A percentile compares a stretch with the other conserved stretches of the same genome.
Evolutionary conservation across 2,113 vertebrate species (phyloP).

Genomic region (Potamarius usumacintae): DNA sequence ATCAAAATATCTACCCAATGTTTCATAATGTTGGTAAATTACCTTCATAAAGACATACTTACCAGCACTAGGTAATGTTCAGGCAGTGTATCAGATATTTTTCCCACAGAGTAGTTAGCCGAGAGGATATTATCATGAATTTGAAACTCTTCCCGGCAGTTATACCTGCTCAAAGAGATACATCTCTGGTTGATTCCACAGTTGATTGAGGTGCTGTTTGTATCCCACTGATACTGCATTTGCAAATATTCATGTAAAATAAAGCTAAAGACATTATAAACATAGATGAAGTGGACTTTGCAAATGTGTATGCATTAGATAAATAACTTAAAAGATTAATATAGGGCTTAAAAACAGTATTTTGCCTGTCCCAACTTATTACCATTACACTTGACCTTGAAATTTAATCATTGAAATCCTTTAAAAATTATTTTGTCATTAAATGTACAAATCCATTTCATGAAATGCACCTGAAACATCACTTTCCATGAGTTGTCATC

Average conservation of each 20-base stretch:
- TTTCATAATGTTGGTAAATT: neutral
- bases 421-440: neutral
- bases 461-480: neutral
- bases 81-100: slow-evolving; percentile 76
- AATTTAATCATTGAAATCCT: neutral
- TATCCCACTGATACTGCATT: neutral
- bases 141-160: slow-evolving; percentile 87
- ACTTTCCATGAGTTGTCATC: neutral
- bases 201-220: neutral
- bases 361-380: neutral
- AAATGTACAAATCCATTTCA: neutral
- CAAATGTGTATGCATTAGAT: neutral
- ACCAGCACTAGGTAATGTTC: slow-evolving; percentile 89
- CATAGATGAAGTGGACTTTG: neutral
- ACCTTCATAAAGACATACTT: slow-evolving; percentile 18
- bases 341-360: neutral
- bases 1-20: neutral
- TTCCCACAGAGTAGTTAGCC: slow-evolving; percentile 79
- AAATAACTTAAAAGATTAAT: neutral
- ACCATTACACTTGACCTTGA: neutral
- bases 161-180: slow-evolving; percentile 72
- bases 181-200: neutral
- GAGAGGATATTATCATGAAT: slow-evolving; percentile 83
- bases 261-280: neutral
- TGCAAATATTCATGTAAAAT: neutral